Base-by-base conservation (phyloP, 2,888 invertebrate species). In the Thera britannica region DNA sequence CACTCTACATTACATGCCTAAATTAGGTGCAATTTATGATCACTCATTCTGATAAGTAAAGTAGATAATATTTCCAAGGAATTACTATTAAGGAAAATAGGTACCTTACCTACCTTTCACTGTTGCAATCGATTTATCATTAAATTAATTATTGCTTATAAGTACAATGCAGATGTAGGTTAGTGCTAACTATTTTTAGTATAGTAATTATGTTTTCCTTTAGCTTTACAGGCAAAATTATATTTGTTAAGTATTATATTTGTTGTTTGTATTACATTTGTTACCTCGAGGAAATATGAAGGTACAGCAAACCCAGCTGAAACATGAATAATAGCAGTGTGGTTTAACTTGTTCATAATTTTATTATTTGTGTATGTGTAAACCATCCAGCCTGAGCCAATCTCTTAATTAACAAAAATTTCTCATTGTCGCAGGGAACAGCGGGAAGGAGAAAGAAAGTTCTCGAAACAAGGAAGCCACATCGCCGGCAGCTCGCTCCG, bases 381-480 rank as follows among this genome's bases (percentile, higher is more conserved):
- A 23, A 51, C 51, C 23, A 23, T 23, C 23, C 23, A 23, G 23
- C 23, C 23, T 23, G 23, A 23, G 1, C 23, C 23, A 23, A 23
- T 23, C 23, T 23, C 23, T 23, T 23, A 1, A 23, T 23, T 52
- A 57, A 44, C n/a, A 38, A 38, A 9, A 34, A 2, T 44, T 35
- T 59, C 58, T 64, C 41, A 62, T 76, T 77, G 69, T 72, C 94
- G 70, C 93, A 97, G 97, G 97, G 90, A 96, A 96, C 93, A 96
- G 95, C 88, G 95, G 95, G 83, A 97, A 96, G 89, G 95, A 95
- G 88, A 93, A 93, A 81, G 93, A 93, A 84, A 94, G 94, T 76
- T 95, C 96, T 86, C 95, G 95, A 88, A 95, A 94, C 86, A 96
- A 96, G 90, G 96, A 96, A 85, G 94, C 95, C 75, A 95, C 96